Evolutionary conservation across 2,888 invertebrate genomes (phyloP).

Genomic region (Seladonia tumulorum): DNA sequence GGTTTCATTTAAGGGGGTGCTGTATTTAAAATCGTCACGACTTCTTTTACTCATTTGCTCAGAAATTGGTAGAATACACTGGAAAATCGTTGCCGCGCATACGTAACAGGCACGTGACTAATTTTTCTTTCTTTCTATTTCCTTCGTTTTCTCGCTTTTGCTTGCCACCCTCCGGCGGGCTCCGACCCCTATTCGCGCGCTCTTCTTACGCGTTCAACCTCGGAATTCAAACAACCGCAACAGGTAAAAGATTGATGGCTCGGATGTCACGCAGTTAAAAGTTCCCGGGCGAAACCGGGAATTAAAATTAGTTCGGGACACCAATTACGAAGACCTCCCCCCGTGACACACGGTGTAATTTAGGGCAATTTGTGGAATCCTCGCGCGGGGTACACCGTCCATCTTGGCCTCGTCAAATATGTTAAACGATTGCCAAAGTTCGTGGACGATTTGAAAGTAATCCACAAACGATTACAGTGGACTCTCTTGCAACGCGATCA

Average conservation of each 20-base stretch:
- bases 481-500: too few species aligned
- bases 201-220: constrained; percentile 1
- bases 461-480: too few species aligned
- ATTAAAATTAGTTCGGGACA: background rate
- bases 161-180: background rate
- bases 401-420: background rate
- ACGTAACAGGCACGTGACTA: constrained; percentile 53
- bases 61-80: constrained; percentile 60
- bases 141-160: background rate
- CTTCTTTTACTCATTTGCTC: constrained; percentile 54
- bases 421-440: background rate
- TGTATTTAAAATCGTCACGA: constrained; percentile 60
- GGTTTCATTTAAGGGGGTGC: constrained; percentile 57
- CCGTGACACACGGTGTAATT: background rate
- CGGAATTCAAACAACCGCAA: constrained; percentile 36
- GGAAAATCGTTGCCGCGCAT: constrained; percentile 38
- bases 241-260: constrained; percentile 34
- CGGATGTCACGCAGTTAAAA: constrained; percentile 8
- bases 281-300: background rate
- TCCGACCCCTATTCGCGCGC: background rate
- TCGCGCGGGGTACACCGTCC: background rate
- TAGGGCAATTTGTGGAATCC: background rate
- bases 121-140: constrained; percentile 28
- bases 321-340: background rate
- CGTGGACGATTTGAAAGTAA: too few species aligned